Percentiles rank a stretch among this genome's conserved stretches.
phyloP scores from a whole-genome alignment of 2,113 vertebrate genomes.

The Antigone vipio region DNA sequence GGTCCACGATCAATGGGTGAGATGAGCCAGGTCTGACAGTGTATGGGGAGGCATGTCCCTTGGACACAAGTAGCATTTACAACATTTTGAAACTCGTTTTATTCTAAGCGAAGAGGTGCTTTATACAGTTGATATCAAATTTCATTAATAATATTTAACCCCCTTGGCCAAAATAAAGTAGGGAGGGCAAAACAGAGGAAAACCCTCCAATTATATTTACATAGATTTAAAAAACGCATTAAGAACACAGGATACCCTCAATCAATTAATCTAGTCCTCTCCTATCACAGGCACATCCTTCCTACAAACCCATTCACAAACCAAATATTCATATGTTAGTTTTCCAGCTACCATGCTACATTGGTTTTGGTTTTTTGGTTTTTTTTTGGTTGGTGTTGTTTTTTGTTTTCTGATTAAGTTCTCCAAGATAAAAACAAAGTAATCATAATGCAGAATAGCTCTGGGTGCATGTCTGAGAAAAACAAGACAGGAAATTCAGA shows the following conservation, averaged over 20 bases:
- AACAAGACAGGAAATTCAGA: neutral
- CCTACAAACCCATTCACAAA: neutral
- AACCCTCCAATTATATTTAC: neutral
- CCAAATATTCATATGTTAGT: neutral
- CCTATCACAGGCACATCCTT: neutral
- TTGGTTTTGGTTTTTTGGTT: neutral
- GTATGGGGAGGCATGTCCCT: neutral
- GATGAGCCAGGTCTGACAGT: neutral
- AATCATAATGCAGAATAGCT: neutral
- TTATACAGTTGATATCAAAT: neutral
- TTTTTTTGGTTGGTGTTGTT: neutral
- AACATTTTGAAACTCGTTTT: neutral
- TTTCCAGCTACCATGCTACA: neutral
- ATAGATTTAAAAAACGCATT: neutral
- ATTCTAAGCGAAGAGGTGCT: neutral
- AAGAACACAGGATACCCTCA: neutral
- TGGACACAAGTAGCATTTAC: neutral
- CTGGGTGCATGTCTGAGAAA: neutral
- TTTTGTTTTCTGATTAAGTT: neutral
- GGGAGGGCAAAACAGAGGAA: neutral
- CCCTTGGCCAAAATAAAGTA: neutral
- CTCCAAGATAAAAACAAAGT: neutral
- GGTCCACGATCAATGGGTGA: fast-evolving
- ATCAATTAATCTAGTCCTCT: neutral
- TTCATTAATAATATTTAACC: neutral